Evolutionary conservation across 2,888 invertebrate species (phyloP).

Genomic region (Aphodius granarius): DNA sequence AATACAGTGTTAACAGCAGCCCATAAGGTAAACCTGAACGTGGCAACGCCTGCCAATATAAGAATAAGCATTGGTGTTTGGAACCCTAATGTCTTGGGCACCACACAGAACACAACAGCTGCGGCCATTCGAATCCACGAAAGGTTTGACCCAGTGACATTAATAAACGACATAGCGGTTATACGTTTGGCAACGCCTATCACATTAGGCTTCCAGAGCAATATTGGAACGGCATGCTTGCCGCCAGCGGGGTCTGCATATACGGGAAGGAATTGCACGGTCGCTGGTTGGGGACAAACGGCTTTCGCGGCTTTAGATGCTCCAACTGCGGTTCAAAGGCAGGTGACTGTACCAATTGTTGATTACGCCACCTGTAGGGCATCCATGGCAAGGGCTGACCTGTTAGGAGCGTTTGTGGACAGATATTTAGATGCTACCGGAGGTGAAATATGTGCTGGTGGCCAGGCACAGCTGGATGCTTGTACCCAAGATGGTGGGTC

Average conservation of each 20-base stretch:
- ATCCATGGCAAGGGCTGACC: constrained; percentile 37
- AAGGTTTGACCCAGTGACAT: constrained; percentile 60
- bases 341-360: constrained; percentile 75
- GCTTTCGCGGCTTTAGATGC: constrained; percentile 59
- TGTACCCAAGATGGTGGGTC: constrained; percentile 69
- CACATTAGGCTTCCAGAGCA: constrained; percentile 36
- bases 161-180: constrained; percentile 82
- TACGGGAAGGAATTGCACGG: constrained; percentile 57
- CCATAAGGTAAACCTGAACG: constrained; percentile 65
- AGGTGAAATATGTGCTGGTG: constrained; percentile 50
- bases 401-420: constrained; percentile 44
- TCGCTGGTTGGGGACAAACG: constrained; percentile 88
- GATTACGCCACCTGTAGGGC: constrained; percentile 55
- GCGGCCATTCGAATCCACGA: constrained; percentile 55
- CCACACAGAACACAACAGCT: constrained; percentile 35
- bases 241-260: constrained; percentile 51
- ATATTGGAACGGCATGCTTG: constrained; percentile 66
- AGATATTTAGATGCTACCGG: constrained; percentile 43
- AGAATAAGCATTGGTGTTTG: constrained; percentile 36
- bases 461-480: constrained; percentile 43
- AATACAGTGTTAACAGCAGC: constrained; percentile 73
- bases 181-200: constrained; percentile 56
- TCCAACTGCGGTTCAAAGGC: constrained; percentile 64
- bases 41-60: constrained; percentile 45
- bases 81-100: constrained; percentile 29